phyloP scores from a whole-genome alignment of 23 tunicate genomes.

The Phallusia fumigata region DNA sequence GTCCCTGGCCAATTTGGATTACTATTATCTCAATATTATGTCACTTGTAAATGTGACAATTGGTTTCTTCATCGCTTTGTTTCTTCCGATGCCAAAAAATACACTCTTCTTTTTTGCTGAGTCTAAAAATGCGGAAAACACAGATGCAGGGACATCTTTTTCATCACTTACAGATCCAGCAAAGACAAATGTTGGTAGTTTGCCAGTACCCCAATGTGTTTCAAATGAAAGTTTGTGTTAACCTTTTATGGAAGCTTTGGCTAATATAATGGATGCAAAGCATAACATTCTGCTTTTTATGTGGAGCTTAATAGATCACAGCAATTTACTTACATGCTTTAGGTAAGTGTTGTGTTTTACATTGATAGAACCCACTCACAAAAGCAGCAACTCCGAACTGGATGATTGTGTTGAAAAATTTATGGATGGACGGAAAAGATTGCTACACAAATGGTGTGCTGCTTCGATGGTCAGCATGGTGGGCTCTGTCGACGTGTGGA shows the following conservation, averaged over 20 bases:
- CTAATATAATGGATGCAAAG: no score
- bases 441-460: conserved; percentile 34
- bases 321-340: no score
- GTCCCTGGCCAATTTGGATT: conserved; percentile 55
- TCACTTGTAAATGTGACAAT: conserved; percentile 18
- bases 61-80: conserved; percentile 56
- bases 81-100: conserved; percentile 75
- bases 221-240: no score
- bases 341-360: no score
- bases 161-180: not conserved
- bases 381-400: not conserved
- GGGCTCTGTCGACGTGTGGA: conserved; percentile 86
- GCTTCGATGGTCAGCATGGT: conserved; percentile 94
- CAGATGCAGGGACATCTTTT: not conserved
- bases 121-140: not conserved
- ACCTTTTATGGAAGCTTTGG: no score
- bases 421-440: conserved; percentile 20
- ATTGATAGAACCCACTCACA: no score
- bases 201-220: no score
- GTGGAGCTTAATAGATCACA: no score
- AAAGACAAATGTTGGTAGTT: no score
- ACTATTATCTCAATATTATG: conserved; percentile 39
- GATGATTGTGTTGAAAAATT: not conserved
- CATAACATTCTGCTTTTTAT: no score
- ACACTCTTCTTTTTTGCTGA: conserved; percentile 42